These are phyloP conservation scores for Drosophila paramelanica DNA, from an alignment of 2,888 invertebrate species.

Conservation along the genomic window DNA sequence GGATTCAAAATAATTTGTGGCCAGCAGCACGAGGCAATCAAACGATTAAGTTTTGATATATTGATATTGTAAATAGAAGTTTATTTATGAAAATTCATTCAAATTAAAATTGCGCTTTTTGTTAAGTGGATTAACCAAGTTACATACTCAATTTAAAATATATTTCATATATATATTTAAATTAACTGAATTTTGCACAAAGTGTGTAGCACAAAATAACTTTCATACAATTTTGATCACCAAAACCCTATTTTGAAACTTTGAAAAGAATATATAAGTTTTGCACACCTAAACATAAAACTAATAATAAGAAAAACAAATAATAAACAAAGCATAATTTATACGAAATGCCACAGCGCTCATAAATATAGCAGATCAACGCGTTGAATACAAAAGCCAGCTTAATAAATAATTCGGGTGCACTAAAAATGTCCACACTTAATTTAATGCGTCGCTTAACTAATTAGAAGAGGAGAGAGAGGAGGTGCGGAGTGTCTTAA, in stretches of 20 bases:
- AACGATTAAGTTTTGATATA: conserved; percentile 1
- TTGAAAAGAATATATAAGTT: background rate
- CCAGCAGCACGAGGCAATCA: background rate
- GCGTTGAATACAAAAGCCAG: background rate
- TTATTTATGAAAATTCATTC: background rate
- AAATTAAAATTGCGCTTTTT: background rate
- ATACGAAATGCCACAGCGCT: conserved; percentile 1
- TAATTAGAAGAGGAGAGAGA: conserved; percentile 58
- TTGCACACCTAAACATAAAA: conserved; percentile 3
- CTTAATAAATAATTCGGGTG: conserved; percentile 60
- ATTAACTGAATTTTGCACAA: background rate
- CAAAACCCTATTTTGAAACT: conserved; percentile 2
- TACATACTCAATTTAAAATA: too few species aligned
- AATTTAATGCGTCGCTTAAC: conserved; percentile 63
- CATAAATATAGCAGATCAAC: conserved; percentile 11
- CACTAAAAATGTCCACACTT: conserved; percentile 67
- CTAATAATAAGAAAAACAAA: background rate
- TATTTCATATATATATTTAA: too few species aligned
- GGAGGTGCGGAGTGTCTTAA: background rate
- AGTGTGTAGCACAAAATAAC: background rate
- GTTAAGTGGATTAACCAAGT: background rate
- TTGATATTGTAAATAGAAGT: conserved; percentile 2
- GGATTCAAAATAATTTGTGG: conserved; percentile 12
- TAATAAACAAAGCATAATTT: conserved; percentile 8
- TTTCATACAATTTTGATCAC: background rate